These are phyloP conservation scores for Nemoura dubitans DNA, from an alignment of 2,888 invertebrate species.

Conservation along the genomic window DNA sequence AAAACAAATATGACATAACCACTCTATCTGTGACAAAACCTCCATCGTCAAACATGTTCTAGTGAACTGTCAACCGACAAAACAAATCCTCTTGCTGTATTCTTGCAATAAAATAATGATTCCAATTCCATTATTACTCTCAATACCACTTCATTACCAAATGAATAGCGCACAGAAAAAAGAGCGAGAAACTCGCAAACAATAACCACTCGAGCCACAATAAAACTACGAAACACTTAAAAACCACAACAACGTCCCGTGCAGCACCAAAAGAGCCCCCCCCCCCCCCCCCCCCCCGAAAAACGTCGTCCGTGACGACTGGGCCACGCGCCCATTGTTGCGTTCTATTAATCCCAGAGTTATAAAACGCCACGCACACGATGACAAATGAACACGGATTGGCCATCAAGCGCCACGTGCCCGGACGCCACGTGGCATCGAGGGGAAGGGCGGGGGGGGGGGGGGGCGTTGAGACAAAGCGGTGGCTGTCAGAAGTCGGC, in stretches of 20 bases:
- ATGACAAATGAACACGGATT: not conserved
- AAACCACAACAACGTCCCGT: not conserved
- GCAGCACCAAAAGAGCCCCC: not conserved
- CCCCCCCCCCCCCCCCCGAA: not conserved
- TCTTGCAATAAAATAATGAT: not conserved
- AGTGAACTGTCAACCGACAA: no score
- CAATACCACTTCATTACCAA: not conserved
- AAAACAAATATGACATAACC: no score
- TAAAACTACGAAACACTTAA: not conserved
- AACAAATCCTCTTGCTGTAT: no score
- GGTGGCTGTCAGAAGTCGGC: not conserved
- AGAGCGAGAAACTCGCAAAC: not conserved
- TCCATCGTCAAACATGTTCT: no score
- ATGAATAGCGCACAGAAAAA: not conserved
- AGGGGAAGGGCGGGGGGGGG: not conserved
- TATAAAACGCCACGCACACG: no score
- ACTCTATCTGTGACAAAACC: no score
- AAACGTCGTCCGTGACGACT: not conserved
- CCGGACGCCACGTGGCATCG: conserved; percentile 19
- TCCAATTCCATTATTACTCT: not conserved
- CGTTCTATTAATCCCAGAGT: not conserved
- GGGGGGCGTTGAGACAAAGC: not conserved
- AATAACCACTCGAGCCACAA: not conserved
- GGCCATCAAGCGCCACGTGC: not conserved
- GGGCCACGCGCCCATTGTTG: not conserved